Base-by-base conservation (phyloP, 2,113 vertebrate species). In the Vireo altiloquus region DNA sequence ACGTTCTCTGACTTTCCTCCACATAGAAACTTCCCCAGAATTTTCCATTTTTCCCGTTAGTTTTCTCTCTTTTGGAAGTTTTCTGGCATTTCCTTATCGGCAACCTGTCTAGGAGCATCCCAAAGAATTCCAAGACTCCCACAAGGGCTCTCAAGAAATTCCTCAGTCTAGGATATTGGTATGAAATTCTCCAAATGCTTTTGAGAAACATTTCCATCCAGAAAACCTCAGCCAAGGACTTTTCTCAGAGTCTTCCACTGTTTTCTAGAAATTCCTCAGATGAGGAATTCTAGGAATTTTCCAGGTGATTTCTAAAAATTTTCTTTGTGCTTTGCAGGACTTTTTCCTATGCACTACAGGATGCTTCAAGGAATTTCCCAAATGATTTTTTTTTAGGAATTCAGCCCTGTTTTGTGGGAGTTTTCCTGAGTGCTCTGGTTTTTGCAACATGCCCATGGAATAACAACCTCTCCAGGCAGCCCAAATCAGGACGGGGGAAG, bases 371-470 rank as follows among this genome's bases (percentile, higher is more conserved):
- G 6, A 30, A 52, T 60, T 77, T 30, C 27, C 60, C 8, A 31
- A 50, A 44, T 10, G 0, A 3, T 10, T 30, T 23, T 65, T 20
- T 40, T 71, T 35, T 24, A 35, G 27, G 56, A 42, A 11, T 35
- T 33, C 33, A 20, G 4, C 5, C 14, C 17, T 40, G 16, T 10
- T 85, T 65, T n/a, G 31, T 21, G 30, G n/a, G 53, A 54, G 15
- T 50, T 70, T 57, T 44, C 28, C 79, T 49, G 57, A 23, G 17
- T 10, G 31, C 22, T 35, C 20, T 37, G 54, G 27, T 50, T 54
- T 15, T 68, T 71, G 22, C 33, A 25, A 28, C 0, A 0, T 0
- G 0, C 11, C 64, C 7, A 0, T 15, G 66, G 16, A 63, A 31
- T 12, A 17, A 35, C 2, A 1, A 4, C 12, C 9, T 30, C 21